Evolutionary conservation across 2,888 invertebrate genomes (phyloP).

Genomic region (Drosophila ustulata): DNA sequence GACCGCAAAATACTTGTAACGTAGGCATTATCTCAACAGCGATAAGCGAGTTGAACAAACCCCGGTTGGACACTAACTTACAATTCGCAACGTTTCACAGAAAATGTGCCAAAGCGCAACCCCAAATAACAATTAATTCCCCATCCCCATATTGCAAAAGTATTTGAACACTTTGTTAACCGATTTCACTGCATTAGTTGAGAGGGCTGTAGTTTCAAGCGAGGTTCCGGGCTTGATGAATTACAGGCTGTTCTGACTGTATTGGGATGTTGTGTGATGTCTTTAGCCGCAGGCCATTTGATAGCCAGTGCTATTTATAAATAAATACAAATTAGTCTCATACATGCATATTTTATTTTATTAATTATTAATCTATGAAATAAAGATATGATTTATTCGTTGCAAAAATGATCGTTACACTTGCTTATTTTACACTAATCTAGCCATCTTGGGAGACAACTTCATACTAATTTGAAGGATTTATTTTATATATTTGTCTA

Average conservation of each 20-base stretch:
- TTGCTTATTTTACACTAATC: too few species aligned
- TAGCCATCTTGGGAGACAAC: too few species aligned
- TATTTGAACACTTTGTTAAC: not conserved
- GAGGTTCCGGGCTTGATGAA: slow-evolving; percentile 3
- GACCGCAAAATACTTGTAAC: not conserved
- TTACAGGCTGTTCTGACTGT: slow-evolving; percentile 1
- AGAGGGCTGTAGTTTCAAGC: slow-evolving; percentile 1
- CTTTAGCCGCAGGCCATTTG: slow-evolving; percentile 16
- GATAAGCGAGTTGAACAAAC: slow-evolving; percentile 16
- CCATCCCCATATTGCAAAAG: not conserved
- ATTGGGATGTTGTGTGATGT: slow-evolving; percentile 16
- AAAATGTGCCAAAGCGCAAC: slow-evolving; percentile 2
- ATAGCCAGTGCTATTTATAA: slow-evolving; percentile 18
- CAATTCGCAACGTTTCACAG: not conserved
- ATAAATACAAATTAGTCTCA: slow-evolving; percentile 21
- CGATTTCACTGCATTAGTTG: not conserved
- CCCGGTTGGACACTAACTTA: not conserved
- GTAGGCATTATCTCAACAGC: slow-evolving; percentile 3
- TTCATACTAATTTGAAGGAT: too few species aligned
- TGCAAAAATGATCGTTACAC: not conserved
- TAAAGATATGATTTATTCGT: slow-evolving; percentile 22
- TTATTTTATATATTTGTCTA: too few species aligned
- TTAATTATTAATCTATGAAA: slow-evolving; percentile 1
- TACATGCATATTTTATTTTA: slow-evolving; percentile 5
- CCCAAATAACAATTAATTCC: not conserved